phyloP scores from a whole-genome alignment of 92 coral and sea anemone genomes.

The Paramuricea clavata region DNA sequence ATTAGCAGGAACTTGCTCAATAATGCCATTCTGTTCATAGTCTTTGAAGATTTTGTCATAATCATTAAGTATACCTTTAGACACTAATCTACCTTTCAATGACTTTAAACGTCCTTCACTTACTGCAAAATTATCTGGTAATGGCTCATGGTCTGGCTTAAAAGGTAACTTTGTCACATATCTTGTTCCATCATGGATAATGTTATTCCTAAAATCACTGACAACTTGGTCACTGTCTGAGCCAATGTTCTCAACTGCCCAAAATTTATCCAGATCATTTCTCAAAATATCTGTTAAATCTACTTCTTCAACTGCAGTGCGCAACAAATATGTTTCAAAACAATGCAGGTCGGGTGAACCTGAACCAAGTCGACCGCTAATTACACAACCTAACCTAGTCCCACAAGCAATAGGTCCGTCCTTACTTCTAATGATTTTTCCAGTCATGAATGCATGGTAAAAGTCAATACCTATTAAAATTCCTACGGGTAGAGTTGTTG shows the following conservation, averaged over 20 bases:
- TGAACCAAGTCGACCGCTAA: slow-evolving; percentile 2
- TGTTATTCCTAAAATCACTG: not conserved
- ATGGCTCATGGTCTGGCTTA: slow-evolving; percentile 32
- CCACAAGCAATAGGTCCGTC: not conserved
- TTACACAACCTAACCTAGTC: slow-evolving; percentile 19
- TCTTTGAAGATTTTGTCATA: too few relatives aligned
- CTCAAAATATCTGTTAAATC: not conserved
- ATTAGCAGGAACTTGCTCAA: not conserved
- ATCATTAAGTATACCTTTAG: too few relatives aligned
- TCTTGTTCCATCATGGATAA: slow-evolving; percentile 10
- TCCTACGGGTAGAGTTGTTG: not conserved
- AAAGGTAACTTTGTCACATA: slow-evolving; percentile 11
- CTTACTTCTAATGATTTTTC: too few relatives aligned
- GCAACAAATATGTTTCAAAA: slow-evolving; percentile 23
- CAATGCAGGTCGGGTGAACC: not conserved
- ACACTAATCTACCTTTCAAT: too few relatives aligned
- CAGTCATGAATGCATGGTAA: slow-evolving; percentile 13
- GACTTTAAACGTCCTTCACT: too few relatives aligned
- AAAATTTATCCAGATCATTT: not conserved
- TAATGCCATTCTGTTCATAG: too few relatives aligned
- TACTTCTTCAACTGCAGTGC: not conserved
- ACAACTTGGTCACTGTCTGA: not conserved
- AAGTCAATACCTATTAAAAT: not conserved
- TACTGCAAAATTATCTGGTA: too few relatives aligned
- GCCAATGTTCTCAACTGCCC: slow-evolving; percentile 9